Percentiles rank a stretch among this genome's conserved stretches.
These are phyloP conservation scores for Australoheros scitulus DNA, from an alignment of 2,113 vertebrate genomes.

Conservation along the genomic window DNA sequence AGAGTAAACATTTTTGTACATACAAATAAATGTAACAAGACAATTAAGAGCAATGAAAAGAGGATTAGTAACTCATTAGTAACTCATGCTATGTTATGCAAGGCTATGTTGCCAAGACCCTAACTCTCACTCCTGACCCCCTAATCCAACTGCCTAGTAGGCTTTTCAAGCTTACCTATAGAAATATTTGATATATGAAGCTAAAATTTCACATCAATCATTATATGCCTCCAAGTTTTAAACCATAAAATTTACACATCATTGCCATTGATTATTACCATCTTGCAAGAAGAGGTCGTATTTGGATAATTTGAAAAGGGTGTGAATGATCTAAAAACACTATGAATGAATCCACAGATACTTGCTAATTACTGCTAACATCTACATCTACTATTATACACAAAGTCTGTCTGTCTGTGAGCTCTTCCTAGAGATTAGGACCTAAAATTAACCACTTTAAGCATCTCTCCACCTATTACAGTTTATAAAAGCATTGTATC, in stretches of 20 bases:
- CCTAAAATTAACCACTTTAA: background rate
- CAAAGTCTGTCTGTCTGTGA: background rate
- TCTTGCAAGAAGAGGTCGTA: background rate
- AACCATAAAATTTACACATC: background rate
- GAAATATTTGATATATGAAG: background rate
- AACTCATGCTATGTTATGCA: too few relatives aligned
- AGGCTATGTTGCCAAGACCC: too few relatives aligned
- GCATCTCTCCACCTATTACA: background rate
- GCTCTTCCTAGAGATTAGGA: background rate
- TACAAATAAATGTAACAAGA: too few relatives aligned
- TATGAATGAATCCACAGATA: too few relatives aligned
- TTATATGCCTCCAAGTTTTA: background rate
- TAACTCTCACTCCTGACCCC: too few relatives aligned
- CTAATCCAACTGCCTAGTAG: too few relatives aligned
- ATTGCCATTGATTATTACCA: background rate
- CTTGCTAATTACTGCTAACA: background rate
- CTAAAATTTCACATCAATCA: background rate
- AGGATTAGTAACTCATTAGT: too few relatives aligned
- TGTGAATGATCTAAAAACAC: background rate
- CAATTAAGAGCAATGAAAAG: too few relatives aligned
- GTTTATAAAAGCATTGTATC: background rate
- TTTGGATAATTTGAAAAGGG: background rate
- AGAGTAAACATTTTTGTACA: background rate
- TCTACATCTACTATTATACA: background rate
- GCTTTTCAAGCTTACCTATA: too few relatives aligned